Conservation (phyloP, 2,888 invertebrate species). For the Meghimatium bilineatum region DNA sequence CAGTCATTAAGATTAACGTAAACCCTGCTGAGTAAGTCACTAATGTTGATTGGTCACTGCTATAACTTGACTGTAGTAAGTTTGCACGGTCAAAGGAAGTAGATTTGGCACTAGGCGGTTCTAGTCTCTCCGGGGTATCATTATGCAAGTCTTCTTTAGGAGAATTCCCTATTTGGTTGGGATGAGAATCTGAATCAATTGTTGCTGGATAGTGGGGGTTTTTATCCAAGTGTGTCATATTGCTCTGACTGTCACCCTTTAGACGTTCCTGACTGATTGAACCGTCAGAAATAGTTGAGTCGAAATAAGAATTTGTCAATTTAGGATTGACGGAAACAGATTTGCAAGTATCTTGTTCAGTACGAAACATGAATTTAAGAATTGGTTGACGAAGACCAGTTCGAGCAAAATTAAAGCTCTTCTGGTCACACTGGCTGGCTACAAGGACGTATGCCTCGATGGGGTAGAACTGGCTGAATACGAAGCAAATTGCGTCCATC, state of each 20-base stretch:
- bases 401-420: conserved; percentile 60
- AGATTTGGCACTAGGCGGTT: conserved; percentile 16
- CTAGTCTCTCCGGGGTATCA: not conserved
- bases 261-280: conserved; percentile 19
- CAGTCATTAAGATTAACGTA: not conserved
- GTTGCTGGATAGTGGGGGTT: conserved; percentile 14
- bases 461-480: conserved; percentile 60
- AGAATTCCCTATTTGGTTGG: not conserved
- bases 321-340: conserved; percentile 53
- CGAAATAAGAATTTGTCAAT: not conserved
- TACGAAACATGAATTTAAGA: conserved; percentile 54
- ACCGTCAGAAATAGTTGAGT: not conserved
- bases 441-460: conserved; percentile 57
- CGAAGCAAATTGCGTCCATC: conserved; percentile 61
- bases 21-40: not conserved
- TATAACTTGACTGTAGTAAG: not conserved
- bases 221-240: not conserved
- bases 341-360: conserved; percentile 57
- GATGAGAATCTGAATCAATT: conserved; percentile 20
- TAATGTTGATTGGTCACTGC: not conserved
- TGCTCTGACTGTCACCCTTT: not conserved
- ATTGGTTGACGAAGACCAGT: conserved; percentile 57
- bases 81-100: not conserved
- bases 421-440: conserved; percentile 64
- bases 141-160: not conserved